Conservation (phyloP, 1,140 invertebrate genomes). For the Capitella teleta region DNA sequence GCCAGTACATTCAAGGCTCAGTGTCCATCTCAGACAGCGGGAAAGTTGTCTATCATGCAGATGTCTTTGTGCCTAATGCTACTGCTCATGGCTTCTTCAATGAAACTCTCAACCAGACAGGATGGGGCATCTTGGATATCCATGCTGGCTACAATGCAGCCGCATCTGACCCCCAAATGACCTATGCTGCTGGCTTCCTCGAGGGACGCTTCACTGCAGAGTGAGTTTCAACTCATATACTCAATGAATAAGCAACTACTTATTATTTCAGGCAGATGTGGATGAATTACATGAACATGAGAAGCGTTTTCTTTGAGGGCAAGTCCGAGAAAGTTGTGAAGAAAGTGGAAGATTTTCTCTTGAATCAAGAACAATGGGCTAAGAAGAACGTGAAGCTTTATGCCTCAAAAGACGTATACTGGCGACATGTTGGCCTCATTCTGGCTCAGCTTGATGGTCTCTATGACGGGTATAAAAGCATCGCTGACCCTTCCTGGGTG, state of each 20-base stretch:
- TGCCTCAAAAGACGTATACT: constrained; percentile 1
- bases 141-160: background rate
- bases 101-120: background rate
- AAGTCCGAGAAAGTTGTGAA: background rate
- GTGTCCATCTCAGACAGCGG: too few relatives aligned
- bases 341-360: constrained; percentile 4
- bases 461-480: constrained; percentile 4
- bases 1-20: too few relatives aligned
- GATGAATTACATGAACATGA: constrained; percentile 5
- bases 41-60: too few relatives aligned
- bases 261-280: constrained; percentile 4
- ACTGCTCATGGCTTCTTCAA: constrained; percentile 5
- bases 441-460: constrained; percentile 8
- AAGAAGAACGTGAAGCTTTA: constrained; percentile 1
- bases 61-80: too few relatives aligned
- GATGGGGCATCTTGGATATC: constrained; percentile 6
- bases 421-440: constrained; percentile 5
- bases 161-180: background rate
- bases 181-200: constrained; percentile 8
- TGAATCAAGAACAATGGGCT: constrained; percentile 3
- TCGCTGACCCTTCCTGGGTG: constrained; percentile 4
- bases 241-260: background rate
- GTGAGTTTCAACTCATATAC: background rate
- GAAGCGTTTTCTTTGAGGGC: background rate
- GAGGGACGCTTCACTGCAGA: constrained; percentile 5